Evolutionary conservation across 1,140 invertebrate species (phyloP), one percentile per base, ranked within the genome.

Genomic region (Scaptomyza pallida): DNA sequence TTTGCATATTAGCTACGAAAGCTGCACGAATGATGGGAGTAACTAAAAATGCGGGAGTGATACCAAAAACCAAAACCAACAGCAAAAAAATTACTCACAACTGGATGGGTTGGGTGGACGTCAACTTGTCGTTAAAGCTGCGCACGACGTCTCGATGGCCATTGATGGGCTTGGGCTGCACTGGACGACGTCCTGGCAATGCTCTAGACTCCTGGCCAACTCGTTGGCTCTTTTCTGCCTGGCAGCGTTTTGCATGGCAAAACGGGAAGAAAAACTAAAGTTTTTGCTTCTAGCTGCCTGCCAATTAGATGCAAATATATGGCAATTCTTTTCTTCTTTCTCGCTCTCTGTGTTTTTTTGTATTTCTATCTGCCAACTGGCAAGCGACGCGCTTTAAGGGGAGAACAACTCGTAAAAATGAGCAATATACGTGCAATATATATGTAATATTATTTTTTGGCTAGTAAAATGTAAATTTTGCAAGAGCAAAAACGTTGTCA

Each of bases 231-330:
- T 47, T 60, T 45, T 30, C 52, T 57, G 54, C 48, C 60, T 35
- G 37, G 44, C 37, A 62, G 74, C 78, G 33, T 37, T 37, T 69
- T 62, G 55, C 69, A 81, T 30, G 33, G 41, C 69, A 65, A 73
- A 74, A 9, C n/a, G n/a, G 26, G 6, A 26, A 61, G 44, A 17
- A 41, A 33, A 48, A 21, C 15, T 62, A 30, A 63, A 52, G 37
- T 67, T 70, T 56, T 67, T 67, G 64, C 73, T 70, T 52, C 60
- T 37, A 71, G 81, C 82, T 81, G 81, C 50, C 77, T 74, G 62
- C 77, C 82, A 85, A 85, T 86, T 85, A 85, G 73, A 85, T 86
- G 81, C 81, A 85, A 86, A 85, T 85, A 68, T 81, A 86, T 86
- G 70, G 47, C 57, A 52, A 62, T 57, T 60, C 21, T 61, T 54